Conservation (phyloP, 1,140 invertebrate genomes). For the Panulirus ornatus region DNA sequence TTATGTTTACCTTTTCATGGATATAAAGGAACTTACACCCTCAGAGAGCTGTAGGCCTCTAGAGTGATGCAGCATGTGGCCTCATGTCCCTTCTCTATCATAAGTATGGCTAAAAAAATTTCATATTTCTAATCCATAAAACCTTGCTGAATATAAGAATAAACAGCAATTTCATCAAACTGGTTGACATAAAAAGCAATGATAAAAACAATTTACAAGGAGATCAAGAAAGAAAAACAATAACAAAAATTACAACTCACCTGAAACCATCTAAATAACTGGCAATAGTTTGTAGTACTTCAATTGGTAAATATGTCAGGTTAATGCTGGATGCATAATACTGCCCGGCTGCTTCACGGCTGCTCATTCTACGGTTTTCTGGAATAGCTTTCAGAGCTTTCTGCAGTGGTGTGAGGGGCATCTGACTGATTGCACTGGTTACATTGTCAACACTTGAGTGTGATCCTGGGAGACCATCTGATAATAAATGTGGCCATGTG, state of each 20-base stretch:
- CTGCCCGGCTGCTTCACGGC: neutral
- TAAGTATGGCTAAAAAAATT: too few relatives aligned
- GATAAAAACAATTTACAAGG: too few relatives aligned
- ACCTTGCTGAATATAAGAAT: too few relatives aligned
- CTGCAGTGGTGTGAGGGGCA: conserved; percentile 17
- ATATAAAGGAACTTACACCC: too few relatives aligned
- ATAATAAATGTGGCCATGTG: too few relatives aligned
- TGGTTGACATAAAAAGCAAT: too few relatives aligned
- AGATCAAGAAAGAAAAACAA: neutral
- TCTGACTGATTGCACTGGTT: neutral
- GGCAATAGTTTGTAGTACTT: conserved; percentile 62
- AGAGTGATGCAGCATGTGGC: too few relatives aligned
- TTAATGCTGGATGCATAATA: conserved; percentile 57
- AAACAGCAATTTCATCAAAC: too few relatives aligned
- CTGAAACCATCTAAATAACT: conserved; percentile 66
- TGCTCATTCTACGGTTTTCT: conserved; percentile 6
- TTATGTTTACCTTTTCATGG: too few relatives aligned
- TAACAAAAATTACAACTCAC: conserved; percentile 24
- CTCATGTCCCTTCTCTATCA: too few relatives aligned
- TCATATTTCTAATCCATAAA: too few relatives aligned
- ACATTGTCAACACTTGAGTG: conserved; percentile 61
- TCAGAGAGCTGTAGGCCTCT: too few relatives aligned
- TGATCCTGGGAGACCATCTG: conserved; percentile 46
- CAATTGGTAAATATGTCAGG: conserved; percentile 58
- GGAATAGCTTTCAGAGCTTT: conserved; percentile 25